Evolutionary conservation across 2,113 vertebrate species (phyloP).

Genomic region (Rostratula benghalensis): DNA sequence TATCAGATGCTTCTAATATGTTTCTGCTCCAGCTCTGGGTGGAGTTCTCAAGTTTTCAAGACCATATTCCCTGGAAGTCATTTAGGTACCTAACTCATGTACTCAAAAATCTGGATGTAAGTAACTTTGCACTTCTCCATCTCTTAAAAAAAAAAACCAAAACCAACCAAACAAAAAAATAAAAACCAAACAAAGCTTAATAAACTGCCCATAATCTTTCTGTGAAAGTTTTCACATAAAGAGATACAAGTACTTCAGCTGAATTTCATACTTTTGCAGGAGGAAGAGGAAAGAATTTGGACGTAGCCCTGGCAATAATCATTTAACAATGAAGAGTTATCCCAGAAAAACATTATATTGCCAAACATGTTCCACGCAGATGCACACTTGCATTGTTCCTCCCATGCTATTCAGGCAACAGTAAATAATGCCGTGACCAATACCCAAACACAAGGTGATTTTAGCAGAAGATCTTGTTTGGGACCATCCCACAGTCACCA

Average conservation of each 20-base stretch:
- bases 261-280: not conserved
- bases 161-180: not conserved
- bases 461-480: not conserved
- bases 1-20: not conserved
- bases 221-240: not conserved
- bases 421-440: not conserved
- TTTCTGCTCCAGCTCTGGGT: not conserved
- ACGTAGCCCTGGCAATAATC: not conserved
- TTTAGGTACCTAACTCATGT: not conserved
- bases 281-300: not conserved
- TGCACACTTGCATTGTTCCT: not conserved
- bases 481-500: not conserved
- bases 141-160: not conserved
- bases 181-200: not conserved
- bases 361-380: slow-evolving; percentile 6
- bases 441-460: not conserved
- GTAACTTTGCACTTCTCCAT: not conserved
- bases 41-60: not conserved
- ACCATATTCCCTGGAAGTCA: not conserved
- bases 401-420: not conserved
- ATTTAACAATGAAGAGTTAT: not conserved
- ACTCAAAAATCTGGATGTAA: not conserved
- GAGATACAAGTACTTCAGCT: not conserved
- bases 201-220: not conserved
- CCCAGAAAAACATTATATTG: not conserved